Percentiles rank a stretch among this genome's conserved stretches.
Evolutionary conservation across 2,113 vertebrate genomes (phyloP).

Genomic region (Sturnira hondurensis): DNA sequence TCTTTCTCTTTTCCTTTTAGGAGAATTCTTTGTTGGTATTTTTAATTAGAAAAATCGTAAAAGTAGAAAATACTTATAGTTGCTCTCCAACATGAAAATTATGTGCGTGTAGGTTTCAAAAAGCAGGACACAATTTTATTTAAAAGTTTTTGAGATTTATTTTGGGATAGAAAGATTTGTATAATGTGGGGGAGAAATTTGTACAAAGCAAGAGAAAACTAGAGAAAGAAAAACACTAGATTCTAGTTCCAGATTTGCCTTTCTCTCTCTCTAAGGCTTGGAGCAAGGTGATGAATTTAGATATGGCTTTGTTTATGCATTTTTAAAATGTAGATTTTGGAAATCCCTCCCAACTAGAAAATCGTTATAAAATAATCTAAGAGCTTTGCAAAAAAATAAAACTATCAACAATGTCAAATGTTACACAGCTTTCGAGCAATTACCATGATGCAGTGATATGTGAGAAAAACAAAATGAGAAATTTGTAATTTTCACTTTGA

Average conservation of each 20-base stretch:
- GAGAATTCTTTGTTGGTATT: neutral
- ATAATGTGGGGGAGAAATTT: neutral
- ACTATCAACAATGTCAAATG: neutral
- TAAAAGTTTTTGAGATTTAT: neutral
- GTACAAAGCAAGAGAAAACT: neutral
- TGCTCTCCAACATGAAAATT: neutral
- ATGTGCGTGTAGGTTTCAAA: neutral
- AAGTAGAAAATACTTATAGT: neutral
- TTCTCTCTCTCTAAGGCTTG: neutral
- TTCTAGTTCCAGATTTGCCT: neutral
- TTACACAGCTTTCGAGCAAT: neutral
- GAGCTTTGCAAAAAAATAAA: neutral
- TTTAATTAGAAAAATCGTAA: conserved; percentile 48
- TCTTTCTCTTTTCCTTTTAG: neutral
- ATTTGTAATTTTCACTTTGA: neutral
- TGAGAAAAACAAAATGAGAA: neutral
- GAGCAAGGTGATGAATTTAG: neutral
- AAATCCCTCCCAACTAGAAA: neutral
- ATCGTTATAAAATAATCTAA: neutral
- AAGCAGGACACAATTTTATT: neutral
- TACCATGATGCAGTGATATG: neutral
- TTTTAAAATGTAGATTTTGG: neutral
- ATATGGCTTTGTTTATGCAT: neutral
- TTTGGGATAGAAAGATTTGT: neutral
- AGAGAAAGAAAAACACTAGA: too few relatives aligned